phyloP scores from a whole-genome alignment of 2,113 vertebrate genomes.

The Chelonoidis abingdonii region DNA sequence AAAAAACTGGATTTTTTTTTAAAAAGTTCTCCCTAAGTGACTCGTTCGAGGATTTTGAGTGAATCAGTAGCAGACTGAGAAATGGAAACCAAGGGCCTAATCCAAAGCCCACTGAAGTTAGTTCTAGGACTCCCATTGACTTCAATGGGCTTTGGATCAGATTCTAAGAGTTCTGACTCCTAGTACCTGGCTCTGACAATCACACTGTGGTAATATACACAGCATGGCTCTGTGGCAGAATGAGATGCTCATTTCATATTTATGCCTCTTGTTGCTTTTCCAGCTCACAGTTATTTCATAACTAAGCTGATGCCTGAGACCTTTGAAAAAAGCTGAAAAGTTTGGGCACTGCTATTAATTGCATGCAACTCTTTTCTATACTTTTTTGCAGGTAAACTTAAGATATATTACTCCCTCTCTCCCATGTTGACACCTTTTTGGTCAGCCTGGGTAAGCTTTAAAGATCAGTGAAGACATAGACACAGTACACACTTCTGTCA shows the following conservation, averaged over 20 bases:
- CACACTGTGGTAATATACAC: neutral
- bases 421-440: neutral
- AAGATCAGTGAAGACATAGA: neutral
- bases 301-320: neutral
- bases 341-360: neutral
- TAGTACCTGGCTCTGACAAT: neutral
- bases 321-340: neutral
- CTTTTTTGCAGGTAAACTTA: neutral
- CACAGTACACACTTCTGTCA: neutral
- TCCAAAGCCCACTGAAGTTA: neutral
- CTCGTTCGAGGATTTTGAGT: constrained; percentile 34
- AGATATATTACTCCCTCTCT: neutral
- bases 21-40: constrained; percentile 47
- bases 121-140: neutral
- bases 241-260: constrained; percentile 41
- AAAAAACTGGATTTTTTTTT: constrained; percentile 57
- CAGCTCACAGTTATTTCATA: neutral
- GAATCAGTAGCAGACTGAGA: neutral
- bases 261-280: constrained; percentile 37
- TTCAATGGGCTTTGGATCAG: neutral
- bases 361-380: neutral
- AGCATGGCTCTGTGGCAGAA: neutral
- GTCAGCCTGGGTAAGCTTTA: neutral
- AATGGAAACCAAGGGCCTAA: neutral
- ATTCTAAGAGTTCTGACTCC: neutral